Percentiles rank a stretch among this genome's conserved stretches.
These are phyloP conservation scores for Scaptomyza flava DNA, from an alignment of 2,888 invertebrate genomes.

Conservation along the genomic window DNA sequence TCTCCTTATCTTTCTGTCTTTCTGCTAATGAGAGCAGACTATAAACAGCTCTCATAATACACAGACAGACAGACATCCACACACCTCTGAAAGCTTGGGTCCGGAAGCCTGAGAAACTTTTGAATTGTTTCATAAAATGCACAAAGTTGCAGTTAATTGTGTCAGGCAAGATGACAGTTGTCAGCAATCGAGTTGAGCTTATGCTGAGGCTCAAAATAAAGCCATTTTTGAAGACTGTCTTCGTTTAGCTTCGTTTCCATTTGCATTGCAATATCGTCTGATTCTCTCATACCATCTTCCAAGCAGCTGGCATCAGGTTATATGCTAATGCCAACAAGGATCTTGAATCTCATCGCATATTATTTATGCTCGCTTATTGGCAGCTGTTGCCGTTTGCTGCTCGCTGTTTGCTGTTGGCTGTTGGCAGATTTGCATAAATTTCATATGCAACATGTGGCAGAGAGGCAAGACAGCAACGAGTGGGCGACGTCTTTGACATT, in stretches of 20 bases:
- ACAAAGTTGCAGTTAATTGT: conserved; percentile 75
- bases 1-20: conserved; percentile 9
- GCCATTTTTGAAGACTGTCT: conserved; percentile 60
- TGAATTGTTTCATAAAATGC: conserved; percentile 78
- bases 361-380: conserved; percentile 77
- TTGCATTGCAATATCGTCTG: conserved; percentile 15
- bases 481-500: conserved; percentile 70
- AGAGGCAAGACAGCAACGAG: conserved; percentile 26
- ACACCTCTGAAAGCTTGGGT: conserved; percentile 15
- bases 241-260: conserved; percentile 20
- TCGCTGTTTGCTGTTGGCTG: conserved; percentile 16
- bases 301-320: conserved; percentile 64
- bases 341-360: conserved; percentile 69
- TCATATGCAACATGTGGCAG: conserved; percentile 72
- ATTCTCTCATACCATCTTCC: conserved; percentile 12
- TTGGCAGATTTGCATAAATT: conserved; percentile 71
- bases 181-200: conserved; percentile 7
- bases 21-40: conserved; percentile 70
- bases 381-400: conserved; percentile 53
- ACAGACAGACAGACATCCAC: conserved; percentile 8
- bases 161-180: conserved; percentile 64
- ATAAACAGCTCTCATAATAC: conserved; percentile 25
- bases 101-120: conserved; percentile 74
- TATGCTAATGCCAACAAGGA: conserved; percentile 73
- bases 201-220: conserved; percentile 56